Percentiles rank a stretch among this genome's conserved stretches.
Evolutionary conservation across 2,797 vertebrate species (phyloP).

Genomic region (Helostoma temminkii): DNA sequence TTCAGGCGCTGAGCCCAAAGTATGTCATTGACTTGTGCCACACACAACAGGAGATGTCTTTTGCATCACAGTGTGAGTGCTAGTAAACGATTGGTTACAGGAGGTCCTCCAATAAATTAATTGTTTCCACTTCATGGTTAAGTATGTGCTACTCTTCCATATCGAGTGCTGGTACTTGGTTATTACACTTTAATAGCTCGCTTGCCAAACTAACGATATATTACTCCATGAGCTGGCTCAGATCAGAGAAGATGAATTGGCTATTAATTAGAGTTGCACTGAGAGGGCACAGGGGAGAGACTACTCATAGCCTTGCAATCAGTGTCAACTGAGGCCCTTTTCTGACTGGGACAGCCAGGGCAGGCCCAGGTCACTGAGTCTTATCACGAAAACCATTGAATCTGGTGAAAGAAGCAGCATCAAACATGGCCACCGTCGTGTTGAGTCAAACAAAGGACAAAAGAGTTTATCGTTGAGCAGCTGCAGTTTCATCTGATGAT

Average conservation of each 20-base stretch:
- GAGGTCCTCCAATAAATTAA: slow-evolving; percentile 89
- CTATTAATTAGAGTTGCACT: slow-evolving; percentile 91
- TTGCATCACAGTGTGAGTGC: slow-evolving; percentile 74
- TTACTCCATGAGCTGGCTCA: slow-evolving; percentile 89
- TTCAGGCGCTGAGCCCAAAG: slow-evolving; percentile 72
- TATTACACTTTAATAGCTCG: slow-evolving; percentile 91
- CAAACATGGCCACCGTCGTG: slow-evolving; percentile 67
- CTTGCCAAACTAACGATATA: slow-evolving; percentile 92
- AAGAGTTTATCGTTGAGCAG: slow-evolving; percentile 46
- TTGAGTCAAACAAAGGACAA: slow-evolving; percentile 67
- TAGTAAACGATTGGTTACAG: slow-evolving; percentile 85
- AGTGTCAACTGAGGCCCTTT: slow-evolving; percentile 85
- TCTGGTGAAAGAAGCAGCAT: slow-evolving; percentile 43
- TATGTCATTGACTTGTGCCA: slow-evolving; percentile 75
- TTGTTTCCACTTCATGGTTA: slow-evolving; percentile 89
- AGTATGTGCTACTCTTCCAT: slow-evolving; percentile 90
- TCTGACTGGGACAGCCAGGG: slow-evolving; percentile 82
- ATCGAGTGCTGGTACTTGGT: slow-evolving; percentile 90
- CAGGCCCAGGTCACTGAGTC: slow-evolving; percentile 81
- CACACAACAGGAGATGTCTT: slow-evolving; percentile 77
- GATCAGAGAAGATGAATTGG: slow-evolving; percentile 91
- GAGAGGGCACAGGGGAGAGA: slow-evolving; percentile 90
- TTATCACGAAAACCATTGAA: slow-evolving; percentile 54
- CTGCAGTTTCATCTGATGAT: slow-evolving; percentile 59
- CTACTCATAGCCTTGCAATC: slow-evolving; percentile 89